Conservation (phyloP, 2,797 vertebrate species). For the Bovichtus diacanthus region DNA sequence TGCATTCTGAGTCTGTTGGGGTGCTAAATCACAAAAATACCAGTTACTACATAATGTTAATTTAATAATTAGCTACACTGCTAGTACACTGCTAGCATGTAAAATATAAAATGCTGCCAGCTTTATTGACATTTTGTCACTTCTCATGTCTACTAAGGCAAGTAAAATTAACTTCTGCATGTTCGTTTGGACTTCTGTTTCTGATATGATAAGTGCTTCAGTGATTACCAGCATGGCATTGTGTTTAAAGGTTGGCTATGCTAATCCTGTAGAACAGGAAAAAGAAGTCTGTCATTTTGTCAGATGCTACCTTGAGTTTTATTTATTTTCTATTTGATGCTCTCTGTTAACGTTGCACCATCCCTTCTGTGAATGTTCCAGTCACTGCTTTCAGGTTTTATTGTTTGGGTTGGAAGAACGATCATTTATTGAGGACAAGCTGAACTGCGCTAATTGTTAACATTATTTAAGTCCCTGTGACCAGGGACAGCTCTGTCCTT, state of each 20-base stretch:
- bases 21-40: too few species aligned
- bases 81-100: background rate
- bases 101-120: background rate
- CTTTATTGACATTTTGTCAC: constrained; percentile 4
- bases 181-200: too few species aligned
- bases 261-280: too few species aligned
- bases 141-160: background rate
- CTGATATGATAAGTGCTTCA: background rate
- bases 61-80: too few species aligned
- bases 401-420: background rate
- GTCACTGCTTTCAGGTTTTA: background rate
- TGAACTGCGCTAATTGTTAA: constrained; percentile 18
- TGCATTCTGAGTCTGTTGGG: too few species aligned
- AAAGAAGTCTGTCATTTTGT: background rate
- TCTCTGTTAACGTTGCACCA: background rate
- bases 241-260: background rate
- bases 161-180: background rate
- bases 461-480: constrained; percentile 12
- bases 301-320: background rate
- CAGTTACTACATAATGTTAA: too few species aligned
- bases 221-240: background rate
- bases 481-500: constrained; percentile 23
- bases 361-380: background rate
- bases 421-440: constrained; percentile 4
- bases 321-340: background rate